These are phyloP conservation scores for Slavum lentiscoides DNA, from an alignment of 2,888 invertebrate genomes.

Conservation along the genomic window DNA sequence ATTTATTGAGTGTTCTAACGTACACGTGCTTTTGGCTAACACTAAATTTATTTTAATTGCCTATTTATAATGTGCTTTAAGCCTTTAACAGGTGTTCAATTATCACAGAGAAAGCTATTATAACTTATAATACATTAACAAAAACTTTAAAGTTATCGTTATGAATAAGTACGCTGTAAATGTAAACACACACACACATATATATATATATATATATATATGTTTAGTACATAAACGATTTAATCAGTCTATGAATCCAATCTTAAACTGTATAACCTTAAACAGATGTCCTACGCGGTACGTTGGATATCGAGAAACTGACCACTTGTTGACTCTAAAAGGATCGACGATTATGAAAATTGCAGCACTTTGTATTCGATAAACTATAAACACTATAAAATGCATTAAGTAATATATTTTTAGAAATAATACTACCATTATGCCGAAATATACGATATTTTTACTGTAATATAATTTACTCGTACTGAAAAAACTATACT, in stretches of 20 bases:
- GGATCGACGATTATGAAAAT: slow-evolving; percentile 22
- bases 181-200: not conserved
- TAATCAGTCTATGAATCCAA: slow-evolving; percentile 1
- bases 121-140: not conserved
- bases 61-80: not conserved
- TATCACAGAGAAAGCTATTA: not conserved
- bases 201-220: not conserved
- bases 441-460: not conserved
- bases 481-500: too few relatives aligned
- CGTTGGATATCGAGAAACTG: slow-evolving; percentile 41
- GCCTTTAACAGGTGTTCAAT: not conserved
- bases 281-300: slow-evolving; percentile 32
- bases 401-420: not conserved
- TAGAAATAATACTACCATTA: not conserved
- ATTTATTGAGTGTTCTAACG: not conserved
- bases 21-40: not conserved
- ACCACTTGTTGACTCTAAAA: slow-evolving; percentile 44
- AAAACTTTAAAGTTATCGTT: not conserved
- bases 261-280: slow-evolving; percentile 6
- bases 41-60: slow-evolving; percentile 8
- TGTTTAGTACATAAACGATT: not conserved
- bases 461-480: too few relatives aligned
- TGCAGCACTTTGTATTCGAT: slow-evolving; percentile 7
- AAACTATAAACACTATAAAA: not conserved
- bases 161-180: not conserved